Evolutionary conservation across 2,888 invertebrate species (phyloP).

Genomic region (Callimorpha dominula): DNA sequence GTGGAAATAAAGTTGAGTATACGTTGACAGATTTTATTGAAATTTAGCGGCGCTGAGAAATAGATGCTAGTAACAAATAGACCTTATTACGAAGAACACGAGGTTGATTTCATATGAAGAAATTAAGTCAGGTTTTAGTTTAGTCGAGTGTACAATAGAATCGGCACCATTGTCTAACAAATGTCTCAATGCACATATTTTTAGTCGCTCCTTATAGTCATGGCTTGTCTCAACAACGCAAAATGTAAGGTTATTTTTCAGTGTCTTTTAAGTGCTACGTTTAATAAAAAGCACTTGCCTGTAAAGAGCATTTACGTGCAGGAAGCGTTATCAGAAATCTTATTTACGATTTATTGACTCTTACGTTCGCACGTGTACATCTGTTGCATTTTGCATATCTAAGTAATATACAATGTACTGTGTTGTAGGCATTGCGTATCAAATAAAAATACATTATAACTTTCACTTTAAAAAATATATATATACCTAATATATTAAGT

Average conservation of each 20-base stretch:
- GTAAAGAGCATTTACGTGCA: conserved; percentile 13
- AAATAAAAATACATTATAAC: background rate
- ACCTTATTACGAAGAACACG: too few species aligned
- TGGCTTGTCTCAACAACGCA: background rate
- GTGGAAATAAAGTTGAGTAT: too few species aligned
- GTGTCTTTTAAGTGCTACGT: background rate
- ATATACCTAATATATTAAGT: background rate
- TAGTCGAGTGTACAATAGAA: too few species aligned
- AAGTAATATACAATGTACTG: background rate
- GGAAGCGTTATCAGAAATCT: conserved; percentile 29
- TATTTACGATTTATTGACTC: conserved; percentile 34
- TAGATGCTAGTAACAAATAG: too few species aligned
- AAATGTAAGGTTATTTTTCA: background rate
- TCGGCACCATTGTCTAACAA: too few species aligned
- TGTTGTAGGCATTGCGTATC: background rate
- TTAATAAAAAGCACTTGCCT: conserved; percentile 14
- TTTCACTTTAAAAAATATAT: background rate
- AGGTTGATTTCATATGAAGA: too few species aligned
- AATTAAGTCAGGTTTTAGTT: too few species aligned
- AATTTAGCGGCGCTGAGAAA: too few species aligned
- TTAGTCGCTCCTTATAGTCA: too few species aligned
- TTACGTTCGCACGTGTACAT: conserved; percentile 20
- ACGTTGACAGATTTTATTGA: too few species aligned
- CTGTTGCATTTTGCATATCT: background rate
- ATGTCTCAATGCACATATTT: too few species aligned